Evolutionary conservation across 1,140 invertebrate species (phyloP).

Genomic region (Notospermus geniculatus): DNA sequence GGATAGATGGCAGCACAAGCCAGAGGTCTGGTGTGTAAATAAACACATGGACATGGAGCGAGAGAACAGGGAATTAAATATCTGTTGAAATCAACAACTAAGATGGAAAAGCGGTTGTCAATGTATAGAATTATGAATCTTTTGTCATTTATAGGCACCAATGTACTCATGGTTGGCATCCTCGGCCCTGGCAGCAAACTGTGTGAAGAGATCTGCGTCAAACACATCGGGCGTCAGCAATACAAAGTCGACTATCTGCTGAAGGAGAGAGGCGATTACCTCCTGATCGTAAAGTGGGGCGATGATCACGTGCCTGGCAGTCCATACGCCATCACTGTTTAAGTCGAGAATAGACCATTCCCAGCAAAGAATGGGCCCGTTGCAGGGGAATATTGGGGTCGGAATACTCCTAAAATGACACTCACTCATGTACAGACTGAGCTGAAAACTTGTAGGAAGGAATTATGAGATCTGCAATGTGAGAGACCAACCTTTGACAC

Average conservation of each 20-base stretch:
- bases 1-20: no score
- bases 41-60: no score
- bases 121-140: no score
- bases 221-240: constrained; percentile 89
- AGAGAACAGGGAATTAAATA: no score
- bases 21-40: no score
- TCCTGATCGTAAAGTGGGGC: constrained; percentile 94
- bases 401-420: neutral
- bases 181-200: constrained; percentile 82
- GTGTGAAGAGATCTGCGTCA: constrained; percentile 91
- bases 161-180: constrained; percentile 92
- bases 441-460: neutral
- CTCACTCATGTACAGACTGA: neutral
- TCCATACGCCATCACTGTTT: constrained; percentile 68
- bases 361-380: neutral
- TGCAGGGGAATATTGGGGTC: no score
- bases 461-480: neutral
- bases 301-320: constrained; percentile 96
- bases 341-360: constrained; percentile 9
- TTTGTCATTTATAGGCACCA: constrained; percentile 69
- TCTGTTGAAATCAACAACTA: no score
- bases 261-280: constrained; percentile 88
- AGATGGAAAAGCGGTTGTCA: no score
- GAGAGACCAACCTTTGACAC: neutral
- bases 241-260: constrained; percentile 63